Base-by-base conservation (phyloP, 2,888 invertebrate species). In the Prenolepis imparis region DNA sequence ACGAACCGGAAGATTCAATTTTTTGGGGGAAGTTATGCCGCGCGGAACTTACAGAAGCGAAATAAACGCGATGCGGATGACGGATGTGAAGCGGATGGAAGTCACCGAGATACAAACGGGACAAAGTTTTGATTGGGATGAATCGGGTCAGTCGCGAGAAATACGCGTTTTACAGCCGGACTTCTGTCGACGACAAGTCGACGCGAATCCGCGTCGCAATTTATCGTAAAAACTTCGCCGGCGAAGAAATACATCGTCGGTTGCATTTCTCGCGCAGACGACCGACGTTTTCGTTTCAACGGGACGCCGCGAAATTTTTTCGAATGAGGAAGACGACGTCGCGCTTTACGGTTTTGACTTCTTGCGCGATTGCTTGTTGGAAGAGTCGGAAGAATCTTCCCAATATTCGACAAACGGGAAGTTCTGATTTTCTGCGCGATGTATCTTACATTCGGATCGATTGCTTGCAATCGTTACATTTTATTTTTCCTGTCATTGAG, bases 121-220 rank as follows among this genome's bases (percentile, higher is more conserved):
- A 8, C 63, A 80, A 88, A 87, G 81, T 87, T 89, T 87, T 84
- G 84, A 87, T 85, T 84, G 87, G 84, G 82, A 32, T 63, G 39
- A 84, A 85, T 70, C 82, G 70, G 84, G 82, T 85, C 82, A 81
- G 61, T 44, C 39, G 55, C 15, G 15, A 66, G 77, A 73, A 81
- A 67, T 68, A 84, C 74, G 24, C 48, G 61, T 59, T 83, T 83
- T 84, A 80, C 83, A 70, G 41, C 39, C n/a, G 44, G 82, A 81
- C 82, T 78, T 75, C 68, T 83, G 85, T 84, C 77, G 75, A 80
- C 80, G 83, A 59, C 75, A 80, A 66, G 81, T 78, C 64, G 63
- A 70, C 67, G 77, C 5, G 21, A 73, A 44, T 64, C 75, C 41
- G 28, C 39, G 72, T 21, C 12, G 67, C 72, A 61, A 55, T 59